A percentile compares a stretch with the other conserved stretches of the same genome.
These are phyloP conservation scores for Drosophila peninsularis DNA, from an alignment of 2,888 invertebrate species.

Conservation along the genomic window DNA sequence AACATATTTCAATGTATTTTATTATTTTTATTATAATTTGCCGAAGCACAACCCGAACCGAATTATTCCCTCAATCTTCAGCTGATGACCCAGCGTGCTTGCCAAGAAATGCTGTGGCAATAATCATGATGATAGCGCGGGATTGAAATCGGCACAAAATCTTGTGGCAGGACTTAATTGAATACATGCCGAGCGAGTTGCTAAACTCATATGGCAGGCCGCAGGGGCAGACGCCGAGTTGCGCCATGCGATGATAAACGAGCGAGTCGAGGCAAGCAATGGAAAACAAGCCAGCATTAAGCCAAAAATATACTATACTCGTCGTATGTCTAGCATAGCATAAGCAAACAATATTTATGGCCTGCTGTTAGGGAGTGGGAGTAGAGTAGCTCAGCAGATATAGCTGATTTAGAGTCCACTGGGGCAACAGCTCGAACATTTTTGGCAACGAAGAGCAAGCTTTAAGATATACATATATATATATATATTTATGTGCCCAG, in stretches of 20 bases:
- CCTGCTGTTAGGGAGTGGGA: constrained; percentile 20
- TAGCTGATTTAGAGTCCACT: constrained; percentile 5
- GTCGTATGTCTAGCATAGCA: constrained; percentile 38
- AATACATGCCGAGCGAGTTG: constrained; percentile 66
- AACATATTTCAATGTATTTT: no score
- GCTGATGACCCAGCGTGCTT: constrained; percentile 9
- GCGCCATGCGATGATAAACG: constrained; percentile 68
- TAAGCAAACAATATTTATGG: constrained; percentile 76
- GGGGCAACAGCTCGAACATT: constrained; percentile 32
- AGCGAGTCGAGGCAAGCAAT: constrained; percentile 58
- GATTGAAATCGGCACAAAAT: constrained; percentile 49
- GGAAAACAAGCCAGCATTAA: constrained; percentile 73
- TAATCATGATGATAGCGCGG: constrained; percentile 43
- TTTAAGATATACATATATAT: constrained; percentile 64
- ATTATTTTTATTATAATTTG: no score
- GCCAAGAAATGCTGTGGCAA: constrained; percentile 58
- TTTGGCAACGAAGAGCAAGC: constrained; percentile 56
- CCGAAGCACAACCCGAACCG: neutral
- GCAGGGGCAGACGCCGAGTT: constrained; percentile 31
- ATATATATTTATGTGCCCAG: constrained; percentile 68
- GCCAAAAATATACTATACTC: constrained; percentile 53
- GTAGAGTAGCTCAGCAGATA: constrained; percentile 12
- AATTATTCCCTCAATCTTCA: neutral
- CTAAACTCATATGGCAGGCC: constrained; percentile 45
- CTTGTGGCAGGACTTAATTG: constrained; percentile 62